A percentile compares a stretch with the other conserved stretches of the same genome.
These are phyloP conservation scores for Neodontobutis hainanensis DNA, from an alignment of 2,113 vertebrate species.

Conservation along the genomic window DNA sequence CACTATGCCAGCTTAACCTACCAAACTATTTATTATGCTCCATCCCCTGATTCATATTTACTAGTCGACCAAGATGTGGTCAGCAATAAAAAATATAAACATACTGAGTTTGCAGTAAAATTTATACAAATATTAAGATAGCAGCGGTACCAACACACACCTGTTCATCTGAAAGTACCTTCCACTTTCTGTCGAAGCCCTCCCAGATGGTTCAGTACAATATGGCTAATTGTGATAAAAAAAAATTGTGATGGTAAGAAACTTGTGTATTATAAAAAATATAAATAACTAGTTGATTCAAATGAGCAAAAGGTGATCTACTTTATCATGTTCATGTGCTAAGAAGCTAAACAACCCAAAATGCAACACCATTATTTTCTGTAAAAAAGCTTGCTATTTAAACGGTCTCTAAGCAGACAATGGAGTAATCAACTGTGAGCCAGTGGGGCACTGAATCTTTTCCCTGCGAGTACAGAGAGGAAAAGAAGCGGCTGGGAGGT, in stretches of 20 bases:
- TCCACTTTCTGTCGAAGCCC: no score
- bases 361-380: neutral
- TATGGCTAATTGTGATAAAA: no score
- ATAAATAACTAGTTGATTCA: no score
- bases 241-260: no score
- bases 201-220: no score
- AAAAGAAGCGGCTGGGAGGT: slow-evolving; percentile 23
- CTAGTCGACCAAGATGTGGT: neutral
- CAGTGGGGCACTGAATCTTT: slow-evolving; percentile 53
- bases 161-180: no score
- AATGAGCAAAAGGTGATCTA: neutral
- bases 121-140: no score
- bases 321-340: neutral
- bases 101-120: no score
- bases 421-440: slow-evolving; percentile 65
- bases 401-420: slow-evolving; percentile 41
- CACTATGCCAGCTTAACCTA: neutral
- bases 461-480: slow-evolving; percentile 50
- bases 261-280: no score
- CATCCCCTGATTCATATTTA: neutral
- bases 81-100: neutral
- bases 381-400: neutral
- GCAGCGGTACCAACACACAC: no score
- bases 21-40: neutral
- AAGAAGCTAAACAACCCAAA: neutral